Evolutionary conservation across 2,113 vertebrate genomes (phyloP), one percentile per base, ranked within the genome.

Genomic region (Vulpes lagopus): DNA sequence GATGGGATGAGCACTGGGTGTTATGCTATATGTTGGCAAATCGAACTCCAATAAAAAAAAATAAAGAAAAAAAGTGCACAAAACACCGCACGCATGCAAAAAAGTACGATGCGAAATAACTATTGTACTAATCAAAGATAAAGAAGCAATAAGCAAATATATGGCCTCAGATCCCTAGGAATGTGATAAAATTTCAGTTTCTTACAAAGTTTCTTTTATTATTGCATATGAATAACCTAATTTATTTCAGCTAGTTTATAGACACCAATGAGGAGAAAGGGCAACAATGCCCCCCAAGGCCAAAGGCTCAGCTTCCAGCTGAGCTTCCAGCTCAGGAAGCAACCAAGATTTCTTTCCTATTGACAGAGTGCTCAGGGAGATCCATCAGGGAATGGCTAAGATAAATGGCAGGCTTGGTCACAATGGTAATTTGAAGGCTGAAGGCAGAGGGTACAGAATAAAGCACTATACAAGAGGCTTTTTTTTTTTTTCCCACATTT

Each of bases 281-380:
- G 5, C 25, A 87, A 62, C 27, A 57, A 15, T 32, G 71, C 90
- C 83, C 19, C 51, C 90, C 4, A 76, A 92, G 96, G 91, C 95
- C 51, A 64, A 88, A 35, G 23, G 16, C 11, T 35, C 35, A 35
- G 35, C 35, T 35, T 35, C 35, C 35, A 35, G 35, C 35, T 35
- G 35, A 35, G 35, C 35, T 35, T 35, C 35, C 16, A 64, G 16
- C 5, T 43, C 22, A 23, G 60, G 60, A 53, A 76, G 25, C 59
- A 16, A 20, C n/a, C 53, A 81, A 49, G 15, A 1, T 71, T 84
- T 27, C 65, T 23, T 65, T 71, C 27, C 76, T 14, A 6, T 0
- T 16, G 4, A 51, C 67, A 15, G 80, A 73, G n/a, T 0, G 30
- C 19, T 51, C 25, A 1, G 10, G 11, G 25, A 19, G 20, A 55